These are phyloP conservation scores for Rhabdomys pumilio DNA, from an alignment of 2,797 vertebrate species.

Conservation along the genomic window DNA sequence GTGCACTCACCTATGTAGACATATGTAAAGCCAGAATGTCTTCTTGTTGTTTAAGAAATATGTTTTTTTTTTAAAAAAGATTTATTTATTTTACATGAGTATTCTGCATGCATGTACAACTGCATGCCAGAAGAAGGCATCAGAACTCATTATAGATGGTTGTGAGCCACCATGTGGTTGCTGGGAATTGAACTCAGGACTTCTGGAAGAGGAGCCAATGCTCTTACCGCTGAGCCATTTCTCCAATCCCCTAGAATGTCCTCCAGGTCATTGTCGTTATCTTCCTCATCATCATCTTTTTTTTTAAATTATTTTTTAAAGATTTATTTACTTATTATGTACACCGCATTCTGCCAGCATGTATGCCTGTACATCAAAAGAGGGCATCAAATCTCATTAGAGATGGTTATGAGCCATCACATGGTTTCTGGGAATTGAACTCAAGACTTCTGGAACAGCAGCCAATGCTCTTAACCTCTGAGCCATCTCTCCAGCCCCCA, in stretches of 20 bases:
- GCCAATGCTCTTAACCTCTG: background rate
- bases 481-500: background rate
- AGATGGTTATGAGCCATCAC: background rate
- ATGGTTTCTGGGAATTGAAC: background rate
- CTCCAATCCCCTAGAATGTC: background rate
- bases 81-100: background rate
- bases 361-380: background rate
- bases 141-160: background rate
- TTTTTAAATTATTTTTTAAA: background rate
- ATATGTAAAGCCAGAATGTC: background rate
- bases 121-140: background rate
- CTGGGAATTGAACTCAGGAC: background rate
- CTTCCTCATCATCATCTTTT: no score
- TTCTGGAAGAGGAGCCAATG: background rate
- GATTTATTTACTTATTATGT: background rate
- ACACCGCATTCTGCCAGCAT: background rate
- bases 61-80: background rate
- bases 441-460: background rate
- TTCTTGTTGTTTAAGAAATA: background rate
- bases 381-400: background rate
- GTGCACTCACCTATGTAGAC: background rate
- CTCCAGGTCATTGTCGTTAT: accelerated
- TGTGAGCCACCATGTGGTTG: background rate
- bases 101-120: background rate
- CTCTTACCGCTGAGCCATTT: background rate